Conservation (phyloP, 2,888 invertebrate genomes). For the Plebejus argus region DNA sequence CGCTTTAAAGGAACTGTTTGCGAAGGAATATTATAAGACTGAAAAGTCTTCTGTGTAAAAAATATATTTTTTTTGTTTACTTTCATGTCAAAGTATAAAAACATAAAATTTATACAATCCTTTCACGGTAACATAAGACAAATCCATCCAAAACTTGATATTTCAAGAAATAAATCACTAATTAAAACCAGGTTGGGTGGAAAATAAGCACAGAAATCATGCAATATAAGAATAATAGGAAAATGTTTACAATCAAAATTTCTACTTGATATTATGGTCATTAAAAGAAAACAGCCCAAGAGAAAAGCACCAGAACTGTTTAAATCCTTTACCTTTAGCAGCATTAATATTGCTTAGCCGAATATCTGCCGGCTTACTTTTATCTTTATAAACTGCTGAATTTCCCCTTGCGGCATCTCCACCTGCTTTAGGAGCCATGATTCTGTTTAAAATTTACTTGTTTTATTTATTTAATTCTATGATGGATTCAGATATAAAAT, state of each 20-base stretch:
- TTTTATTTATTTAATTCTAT: slow-evolving; percentile 18
- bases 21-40: background rate
- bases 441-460: slow-evolving; percentile 34
- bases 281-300: background rate
- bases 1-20: background rate
- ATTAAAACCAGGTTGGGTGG: slow-evolving; percentile 15
- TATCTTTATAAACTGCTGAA: slow-evolving; percentile 89
- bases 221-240: background rate
- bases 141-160: background rate
- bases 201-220: background rate
- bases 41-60: background rate
- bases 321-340: slow-evolving; percentile 90
- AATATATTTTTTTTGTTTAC: background rate
- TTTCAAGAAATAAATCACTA: background rate
- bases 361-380: slow-evolving; percentile 96
- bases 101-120: background rate
- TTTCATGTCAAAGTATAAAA: background rate
- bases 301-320: slow-evolving; percentile 16
- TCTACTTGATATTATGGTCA: background rate
- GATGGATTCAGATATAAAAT: slow-evolving; percentile 34
- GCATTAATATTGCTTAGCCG: slow-evolving; percentile 97
- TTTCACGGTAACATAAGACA: background rate
- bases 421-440: slow-evolving; percentile 75
- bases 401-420: slow-evolving; percentile 73
- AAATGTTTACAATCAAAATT: background rate